Conservation (phyloP, 2,888 invertebrate species). For the Baronia brevicornis region DNA sequence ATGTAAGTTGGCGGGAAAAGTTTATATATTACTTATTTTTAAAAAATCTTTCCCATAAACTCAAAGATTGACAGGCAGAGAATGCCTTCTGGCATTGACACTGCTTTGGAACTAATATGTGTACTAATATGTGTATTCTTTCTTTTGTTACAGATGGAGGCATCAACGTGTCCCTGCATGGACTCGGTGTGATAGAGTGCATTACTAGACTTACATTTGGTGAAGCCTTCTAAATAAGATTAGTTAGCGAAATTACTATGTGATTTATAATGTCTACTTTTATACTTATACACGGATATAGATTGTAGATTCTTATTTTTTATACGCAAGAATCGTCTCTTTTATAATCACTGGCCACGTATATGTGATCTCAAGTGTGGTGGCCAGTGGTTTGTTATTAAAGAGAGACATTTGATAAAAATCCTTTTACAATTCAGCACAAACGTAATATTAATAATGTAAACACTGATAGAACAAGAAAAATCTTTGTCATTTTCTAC, state of each 20-base stretch:
- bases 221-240: conserved; percentile 44
- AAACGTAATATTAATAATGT: no score
- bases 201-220: conserved; percentile 41
- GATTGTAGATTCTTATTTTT: conserved; percentile 32
- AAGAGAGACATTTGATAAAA: conserved; percentile 3
- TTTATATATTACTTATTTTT: no score
- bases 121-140: conserved; percentile 21
- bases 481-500: no score
- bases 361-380: conserved; percentile 64
- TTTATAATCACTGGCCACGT: conserved; percentile 36
- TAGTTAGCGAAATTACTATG: conserved; percentile 66
- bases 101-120: background rate
- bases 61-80: no score
- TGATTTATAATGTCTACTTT: conserved; percentile 51
- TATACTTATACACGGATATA: conserved; percentile 43
- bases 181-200: conserved; percentile 57
- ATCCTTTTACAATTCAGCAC: no score
- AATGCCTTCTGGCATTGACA: no score
- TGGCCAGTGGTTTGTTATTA: conserved; percentile 29
- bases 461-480: no score
- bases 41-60: no score
- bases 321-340: conserved; percentile 9
- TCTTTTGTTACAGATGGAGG: conserved; percentile 50
- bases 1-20: no score
- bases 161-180: conserved; percentile 26